Evolutionary conservation across 2,113 vertebrate genomes (phyloP).

Genomic region (Vulpes vulpes): DNA sequence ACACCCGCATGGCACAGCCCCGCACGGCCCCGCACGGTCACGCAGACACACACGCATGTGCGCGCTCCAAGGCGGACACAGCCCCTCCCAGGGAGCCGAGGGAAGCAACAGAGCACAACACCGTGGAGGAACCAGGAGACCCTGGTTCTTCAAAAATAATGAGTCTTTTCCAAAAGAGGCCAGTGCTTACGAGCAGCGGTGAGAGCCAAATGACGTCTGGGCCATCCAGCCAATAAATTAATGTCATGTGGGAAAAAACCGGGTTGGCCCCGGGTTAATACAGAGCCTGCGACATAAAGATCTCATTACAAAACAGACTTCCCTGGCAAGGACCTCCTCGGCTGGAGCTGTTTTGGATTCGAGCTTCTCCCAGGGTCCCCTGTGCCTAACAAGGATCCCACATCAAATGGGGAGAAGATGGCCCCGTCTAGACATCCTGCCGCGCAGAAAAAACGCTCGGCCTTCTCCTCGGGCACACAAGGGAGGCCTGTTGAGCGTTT

Average conservation of each 20-base stretch:
- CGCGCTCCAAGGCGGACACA: too few species aligned
- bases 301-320: slow-evolving; percentile 58
- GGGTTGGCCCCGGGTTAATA: slow-evolving; percentile 42
- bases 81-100: neutral
- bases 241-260: slow-evolving; percentile 67
- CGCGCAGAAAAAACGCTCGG: neutral
- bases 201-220: slow-evolving; percentile 64
- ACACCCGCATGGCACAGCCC: neutral
- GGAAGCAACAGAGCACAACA: neutral
- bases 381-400: slow-evolving; percentile 64
- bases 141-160: slow-evolving; percentile 54
- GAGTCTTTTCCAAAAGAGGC: slow-evolving; percentile 56
- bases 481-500: too few species aligned
- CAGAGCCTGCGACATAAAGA: slow-evolving; percentile 58
- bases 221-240: slow-evolving; percentile 72
- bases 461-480: neutral
- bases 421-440: slow-evolving; percentile 66
- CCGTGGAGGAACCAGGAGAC: slow-evolving; percentile 51
- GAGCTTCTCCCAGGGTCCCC: slow-evolving; percentile 34
- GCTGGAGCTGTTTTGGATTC: slow-evolving; percentile 67
- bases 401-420: slow-evolving; percentile 66
- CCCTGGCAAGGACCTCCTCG: slow-evolving; percentile 57
- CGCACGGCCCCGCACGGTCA: too few species aligned
- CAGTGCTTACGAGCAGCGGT: neutral
- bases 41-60: neutral